phyloP scores from a whole-genome alignment of 2,888 invertebrate species.

The Pharmacophagus antenor region DNA sequence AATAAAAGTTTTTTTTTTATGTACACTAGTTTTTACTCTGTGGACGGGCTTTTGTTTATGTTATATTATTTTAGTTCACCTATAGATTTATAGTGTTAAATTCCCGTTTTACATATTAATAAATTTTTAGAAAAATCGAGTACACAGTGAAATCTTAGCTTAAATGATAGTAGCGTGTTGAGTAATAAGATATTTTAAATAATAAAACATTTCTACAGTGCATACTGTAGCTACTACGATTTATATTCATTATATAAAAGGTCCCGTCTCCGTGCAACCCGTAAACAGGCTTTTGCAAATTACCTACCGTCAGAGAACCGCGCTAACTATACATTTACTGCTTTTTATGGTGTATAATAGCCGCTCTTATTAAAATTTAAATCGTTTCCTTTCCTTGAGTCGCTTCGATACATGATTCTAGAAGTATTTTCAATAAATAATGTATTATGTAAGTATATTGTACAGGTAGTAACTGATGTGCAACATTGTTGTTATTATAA shows the following conservation, averaged over 20 bases:
- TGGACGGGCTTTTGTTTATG: too few species aligned
- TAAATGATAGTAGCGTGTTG: background rate
- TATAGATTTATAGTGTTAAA: too few species aligned
- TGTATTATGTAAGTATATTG: slow-evolving; percentile 39
- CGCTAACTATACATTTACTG: slow-evolving; percentile 74
- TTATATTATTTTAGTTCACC: too few species aligned
- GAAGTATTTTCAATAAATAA: slow-evolving; percentile 46
- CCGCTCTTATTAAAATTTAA: slow-evolving; percentile 77
- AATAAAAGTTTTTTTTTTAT: too few species aligned
- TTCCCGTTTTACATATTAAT: background rate
- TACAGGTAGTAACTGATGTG: slow-evolving; percentile 5
- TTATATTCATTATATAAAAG: slow-evolving; percentile 17
- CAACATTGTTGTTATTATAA: slow-evolving; percentile 10
- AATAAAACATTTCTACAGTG: slow-evolving; percentile 9
- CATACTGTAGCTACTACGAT: slow-evolving; percentile 3
- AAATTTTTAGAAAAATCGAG: background rate
- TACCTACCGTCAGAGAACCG: slow-evolving; percentile 52
- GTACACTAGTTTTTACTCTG: too few species aligned
- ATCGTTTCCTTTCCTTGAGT: slow-evolving; percentile 68
- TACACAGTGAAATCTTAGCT: background rate
- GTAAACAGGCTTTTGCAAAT: slow-evolving; percentile 42
- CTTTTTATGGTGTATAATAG: slow-evolving; percentile 75
- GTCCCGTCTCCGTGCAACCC: slow-evolving; percentile 21
- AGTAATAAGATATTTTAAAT: slow-evolving; percentile 1
- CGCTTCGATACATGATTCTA: slow-evolving; percentile 54